These are phyloP conservation scores for Drosophila leonis DNA, from an alignment of 2,888 invertebrate genomes.

Conservation along the genomic window DNA sequence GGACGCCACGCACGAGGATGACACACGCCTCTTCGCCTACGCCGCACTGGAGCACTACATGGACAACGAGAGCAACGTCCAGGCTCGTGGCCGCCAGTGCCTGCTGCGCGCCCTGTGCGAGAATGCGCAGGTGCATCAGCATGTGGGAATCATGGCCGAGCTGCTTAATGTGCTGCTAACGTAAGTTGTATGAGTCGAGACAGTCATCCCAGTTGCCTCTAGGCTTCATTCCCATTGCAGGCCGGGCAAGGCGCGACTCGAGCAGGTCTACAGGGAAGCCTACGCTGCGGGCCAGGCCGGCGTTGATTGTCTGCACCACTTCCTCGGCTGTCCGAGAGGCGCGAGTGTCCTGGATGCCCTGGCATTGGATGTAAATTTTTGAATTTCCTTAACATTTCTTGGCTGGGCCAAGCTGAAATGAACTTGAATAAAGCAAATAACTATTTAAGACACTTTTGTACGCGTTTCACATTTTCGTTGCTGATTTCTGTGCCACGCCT, in stretches of 20 bases:
- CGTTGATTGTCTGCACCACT: constrained; percentile 87
- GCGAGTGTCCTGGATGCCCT: constrained; percentile 86
- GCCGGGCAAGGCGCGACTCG: constrained; percentile 84
- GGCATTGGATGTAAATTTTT: constrained; percentile 51
- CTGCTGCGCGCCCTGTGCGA: constrained; percentile 83
- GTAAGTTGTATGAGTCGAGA: constrained; percentile 41
- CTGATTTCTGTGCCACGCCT: constrained; percentile 43
- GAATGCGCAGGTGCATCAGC: constrained; percentile 82
- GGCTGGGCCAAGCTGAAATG: not conserved
- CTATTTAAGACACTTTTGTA: constrained; percentile 4
- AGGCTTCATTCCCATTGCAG: constrained; percentile 32
- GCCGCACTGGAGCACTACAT: constrained; percentile 78
- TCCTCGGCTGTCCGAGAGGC: constrained; percentile 87
- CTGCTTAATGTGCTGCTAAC: constrained; percentile 54
- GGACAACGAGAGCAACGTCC: constrained; percentile 49
- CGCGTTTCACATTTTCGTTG: constrained; percentile 33
- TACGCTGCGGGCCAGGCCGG: constrained; percentile 75
- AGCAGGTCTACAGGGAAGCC: constrained; percentile 87
- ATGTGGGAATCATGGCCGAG: constrained; percentile 78
- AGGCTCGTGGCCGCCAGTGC: constrained; percentile 74
- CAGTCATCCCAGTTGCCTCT: not conserved
- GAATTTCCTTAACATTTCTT: not conserved
- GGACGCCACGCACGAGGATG: constrained; percentile 69
- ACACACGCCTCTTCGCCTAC: constrained; percentile 80
- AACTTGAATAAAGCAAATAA: not conserved